These are phyloP conservation scores for Caranx ignobilis DNA, from an alignment of 2,113 vertebrate species.

Conservation along the genomic window DNA sequence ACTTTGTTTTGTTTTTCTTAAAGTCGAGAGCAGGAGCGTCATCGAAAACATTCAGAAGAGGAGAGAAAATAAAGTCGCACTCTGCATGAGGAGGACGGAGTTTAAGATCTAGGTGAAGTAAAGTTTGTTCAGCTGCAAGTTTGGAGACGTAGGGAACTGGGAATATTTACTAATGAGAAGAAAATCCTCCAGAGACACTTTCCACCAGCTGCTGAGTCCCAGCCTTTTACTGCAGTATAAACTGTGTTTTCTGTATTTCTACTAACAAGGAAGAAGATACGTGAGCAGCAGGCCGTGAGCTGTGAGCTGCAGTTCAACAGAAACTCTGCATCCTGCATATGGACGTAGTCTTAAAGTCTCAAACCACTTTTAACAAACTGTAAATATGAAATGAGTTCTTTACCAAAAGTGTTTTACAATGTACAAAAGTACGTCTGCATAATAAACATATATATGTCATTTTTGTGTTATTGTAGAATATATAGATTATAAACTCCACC, in stretches of 20 bases:
- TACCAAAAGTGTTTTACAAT: too few relatives aligned
- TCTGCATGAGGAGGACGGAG: background rate
- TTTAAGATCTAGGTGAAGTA: background rate
- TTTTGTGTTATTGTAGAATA: background rate
- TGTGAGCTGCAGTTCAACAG: background rate
- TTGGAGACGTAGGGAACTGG: background rate
- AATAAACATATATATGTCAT: background rate
- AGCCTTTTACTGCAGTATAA: background rate
- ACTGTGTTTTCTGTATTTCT: background rate
- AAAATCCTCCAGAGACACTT: background rate
- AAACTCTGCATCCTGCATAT: background rate
- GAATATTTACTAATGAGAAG: background rate
- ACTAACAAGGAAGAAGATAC: background rate
- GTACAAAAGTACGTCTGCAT: too few relatives aligned
- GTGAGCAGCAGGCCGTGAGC: background rate
- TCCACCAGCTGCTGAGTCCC: background rate
- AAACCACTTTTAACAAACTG: too few relatives aligned
- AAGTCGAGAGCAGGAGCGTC: slow-evolving; percentile 7
- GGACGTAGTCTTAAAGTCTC: too few relatives aligned
- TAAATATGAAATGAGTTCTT: too few relatives aligned
- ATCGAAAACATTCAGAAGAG: background rate
- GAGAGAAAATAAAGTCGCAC: background rate
- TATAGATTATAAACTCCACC: background rate
- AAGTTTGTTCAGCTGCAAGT: background rate
- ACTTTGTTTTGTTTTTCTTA: background rate